A percentile compares a stretch with the other conserved stretches of the same genome.
Evolutionary conservation across 2,113 vertebrate species (phyloP).

Genomic region (Campylomormyrus numenius): DNA sequence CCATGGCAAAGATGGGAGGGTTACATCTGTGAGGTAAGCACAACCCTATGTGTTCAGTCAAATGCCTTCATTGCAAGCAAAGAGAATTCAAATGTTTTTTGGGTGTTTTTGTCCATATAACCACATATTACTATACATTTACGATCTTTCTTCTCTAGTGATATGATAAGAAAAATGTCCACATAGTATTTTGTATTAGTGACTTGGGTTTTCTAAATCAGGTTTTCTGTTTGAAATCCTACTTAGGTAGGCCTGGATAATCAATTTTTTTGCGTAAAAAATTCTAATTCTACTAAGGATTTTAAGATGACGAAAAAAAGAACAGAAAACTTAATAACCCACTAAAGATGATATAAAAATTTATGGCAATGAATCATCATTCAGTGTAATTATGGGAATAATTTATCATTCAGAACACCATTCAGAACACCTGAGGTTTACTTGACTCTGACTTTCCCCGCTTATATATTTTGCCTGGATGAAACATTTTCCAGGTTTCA

Average conservation of each 20-base stretch:
- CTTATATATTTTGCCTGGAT: background rate
- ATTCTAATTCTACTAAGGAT: background rate
- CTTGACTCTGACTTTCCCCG: background rate
- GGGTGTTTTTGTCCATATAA: background rate
- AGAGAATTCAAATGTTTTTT: background rate
- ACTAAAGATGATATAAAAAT: background rate
- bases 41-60: background rate
- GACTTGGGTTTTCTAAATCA: background rate
- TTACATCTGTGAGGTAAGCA: conserved; percentile 91
- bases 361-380: background rate
- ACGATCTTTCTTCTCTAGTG: background rate
- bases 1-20: conserved; percentile 92
- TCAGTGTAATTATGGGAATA: background rate
- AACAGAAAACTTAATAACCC: background rate
- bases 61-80: background rate
- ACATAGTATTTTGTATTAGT: background rate
- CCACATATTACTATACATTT: background rate
- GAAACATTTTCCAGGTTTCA: background rate
- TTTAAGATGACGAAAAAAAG: background rate
- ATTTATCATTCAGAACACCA: background rate
- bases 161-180: background rate
- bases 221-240: background rate
- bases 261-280: background rate
- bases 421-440: background rate
- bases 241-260: background rate